Base-by-base conservation (phyloP, 1,140 invertebrate species). In the Heliconius hewitsoni region DNA sequence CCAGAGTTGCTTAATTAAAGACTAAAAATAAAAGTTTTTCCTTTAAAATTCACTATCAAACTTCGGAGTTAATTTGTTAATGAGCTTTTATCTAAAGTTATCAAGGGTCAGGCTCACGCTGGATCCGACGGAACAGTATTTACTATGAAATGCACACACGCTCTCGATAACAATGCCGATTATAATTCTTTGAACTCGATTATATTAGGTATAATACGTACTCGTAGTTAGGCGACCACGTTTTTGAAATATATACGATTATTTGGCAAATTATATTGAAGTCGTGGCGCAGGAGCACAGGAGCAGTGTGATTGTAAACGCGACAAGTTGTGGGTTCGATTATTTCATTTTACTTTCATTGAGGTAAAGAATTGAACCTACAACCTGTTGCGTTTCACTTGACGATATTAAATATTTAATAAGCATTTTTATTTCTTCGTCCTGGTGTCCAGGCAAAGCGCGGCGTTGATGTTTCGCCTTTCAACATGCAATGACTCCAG, bases 101-200 rank as follows among this genome's bases (percentile, higher is more conserved):
- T 66, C 60, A 5, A 16, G 27, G 60, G 60, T 66, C 60, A 66
- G 60, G 30, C 60, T 66, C 60, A 66, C 60, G 60, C 60, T 30
- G 60, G 60, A 30, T 66, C 60, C 8, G 60, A 66, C 60, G 60
- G 60, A 66, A 66, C 60, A 66, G 27, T 66, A 66, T 66, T 66
- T 66, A 66, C 60, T 66, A 66, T 66, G 60, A 66, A 66, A 66
- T 66, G 23, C 60, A 66, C 60, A 66, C 60, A 30, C 60, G 60
- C 60, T 30, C 52, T 13, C 11, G 39, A 73, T 42, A 73, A 42
- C 72, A 42, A 16, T 18, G 46, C 23, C 18, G 72, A 30, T 66
- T 27, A 66, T 66, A 30, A 60, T 80, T 80, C 79, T 80, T 76
- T 76, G 79, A 80, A 79, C 39, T 73, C 50, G 60, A 79, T 66